Percentiles rank a stretch among this genome's conserved stretches.
phyloP scores from a whole-genome alignment of 2,113 vertebrate genomes.

The Colossoma macropomum region DNA sequence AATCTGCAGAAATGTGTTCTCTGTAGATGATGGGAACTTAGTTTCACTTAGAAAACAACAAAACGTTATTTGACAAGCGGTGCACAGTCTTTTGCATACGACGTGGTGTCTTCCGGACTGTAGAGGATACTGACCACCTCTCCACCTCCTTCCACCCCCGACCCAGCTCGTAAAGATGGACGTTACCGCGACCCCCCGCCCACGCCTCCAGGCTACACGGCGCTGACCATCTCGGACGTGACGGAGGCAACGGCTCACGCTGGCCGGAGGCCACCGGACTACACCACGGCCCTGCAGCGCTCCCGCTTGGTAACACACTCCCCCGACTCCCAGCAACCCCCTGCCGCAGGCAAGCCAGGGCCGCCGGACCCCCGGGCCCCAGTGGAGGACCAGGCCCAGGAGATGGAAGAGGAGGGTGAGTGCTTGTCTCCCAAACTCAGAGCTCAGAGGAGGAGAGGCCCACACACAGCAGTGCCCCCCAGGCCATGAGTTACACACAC shows the following conservation, averaged over 20 bases:
- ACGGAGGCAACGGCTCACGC: constrained; percentile 84
- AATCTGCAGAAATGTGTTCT: no score
- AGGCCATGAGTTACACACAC: constrained; percentile 76
- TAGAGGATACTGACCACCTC: constrained; percentile 10
- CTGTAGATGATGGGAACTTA: no score
- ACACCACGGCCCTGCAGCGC: constrained; percentile 94
- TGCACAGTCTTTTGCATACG: no score
- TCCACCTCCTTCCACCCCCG: neutral
- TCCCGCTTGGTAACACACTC: constrained; percentile 93
- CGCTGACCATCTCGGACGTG: constrained; percentile 92
- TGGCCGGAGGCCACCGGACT: constrained; percentile 91
- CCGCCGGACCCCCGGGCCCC: constrained; percentile 39
- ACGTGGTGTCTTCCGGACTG: neutral
- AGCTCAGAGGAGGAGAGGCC: constrained; percentile 78
- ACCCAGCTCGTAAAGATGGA: constrained; percentile 90
- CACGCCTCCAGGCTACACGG: constrained; percentile 94
- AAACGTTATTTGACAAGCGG: no score
- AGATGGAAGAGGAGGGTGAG: constrained; percentile 92
- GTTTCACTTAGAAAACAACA: no score
- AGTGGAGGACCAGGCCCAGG: constrained; percentile 55
- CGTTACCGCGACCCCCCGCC: constrained; percentile 94
- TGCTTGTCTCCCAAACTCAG: constrained; percentile 81
- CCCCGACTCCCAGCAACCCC: constrained; percentile 81
- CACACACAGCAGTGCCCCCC: constrained; percentile 71
- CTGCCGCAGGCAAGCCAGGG: constrained; percentile 66